Evolutionary conservation across 2,888 invertebrate genomes (phyloP).

Genomic region (Falcaria lacertinaria): DNA sequence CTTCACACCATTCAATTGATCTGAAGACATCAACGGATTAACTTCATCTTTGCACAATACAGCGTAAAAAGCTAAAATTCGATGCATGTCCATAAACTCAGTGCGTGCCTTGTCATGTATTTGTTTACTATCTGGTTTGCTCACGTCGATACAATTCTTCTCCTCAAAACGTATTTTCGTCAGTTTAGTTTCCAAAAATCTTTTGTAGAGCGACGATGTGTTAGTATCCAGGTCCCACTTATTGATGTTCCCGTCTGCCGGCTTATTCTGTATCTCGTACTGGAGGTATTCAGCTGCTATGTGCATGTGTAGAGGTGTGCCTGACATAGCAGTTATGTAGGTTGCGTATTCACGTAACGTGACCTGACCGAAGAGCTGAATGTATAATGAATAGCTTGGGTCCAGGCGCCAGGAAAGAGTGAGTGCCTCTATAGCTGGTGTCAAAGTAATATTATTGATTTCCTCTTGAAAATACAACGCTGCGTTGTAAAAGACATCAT

Average conservation of each 20-base stretch:
- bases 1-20: neutral
- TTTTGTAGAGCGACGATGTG: constrained; percentile 12
- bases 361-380: neutral
- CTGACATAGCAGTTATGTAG: neutral
- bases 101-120: constrained; percentile 4
- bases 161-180: constrained; percentile 12
- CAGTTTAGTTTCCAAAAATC: constrained; percentile 13
- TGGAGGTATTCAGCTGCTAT: constrained; percentile 9
- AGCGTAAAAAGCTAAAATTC: constrained; percentile 12
- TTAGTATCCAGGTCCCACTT: constrained; percentile 15
- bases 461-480: constrained; percentile 4
- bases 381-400: neutral
- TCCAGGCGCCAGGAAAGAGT: neutral
- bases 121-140: constrained; percentile 8
- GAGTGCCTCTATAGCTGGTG: neutral
- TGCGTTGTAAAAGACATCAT: constrained; percentile 3
- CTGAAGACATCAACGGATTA: neutral
- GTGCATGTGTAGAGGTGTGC: constrained; percentile 3
- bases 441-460: constrained; percentile 1
- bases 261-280: constrained; percentile 9
- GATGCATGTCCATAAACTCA: constrained; percentile 6
- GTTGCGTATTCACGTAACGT: neutral
- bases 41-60: constrained; percentile 2
- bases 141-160: constrained; percentile 13
- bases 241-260: neutral